These are phyloP conservation scores for Cyanoliseus patagonus DNA, from an alignment of 2,113 vertebrate species.

Conservation along the genomic window DNA sequence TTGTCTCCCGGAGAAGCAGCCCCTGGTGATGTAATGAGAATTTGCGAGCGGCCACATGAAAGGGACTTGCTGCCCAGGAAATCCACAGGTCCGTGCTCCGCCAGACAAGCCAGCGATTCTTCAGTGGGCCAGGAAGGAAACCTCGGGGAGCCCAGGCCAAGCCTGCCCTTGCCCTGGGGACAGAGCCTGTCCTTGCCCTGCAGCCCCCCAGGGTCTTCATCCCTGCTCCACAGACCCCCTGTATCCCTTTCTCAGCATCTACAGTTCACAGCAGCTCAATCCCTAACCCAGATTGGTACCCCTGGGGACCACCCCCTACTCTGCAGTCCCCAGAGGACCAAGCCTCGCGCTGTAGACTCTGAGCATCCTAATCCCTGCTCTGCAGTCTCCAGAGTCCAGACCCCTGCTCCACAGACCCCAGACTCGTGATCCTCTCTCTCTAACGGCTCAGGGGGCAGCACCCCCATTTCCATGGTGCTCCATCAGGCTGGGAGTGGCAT, in stretches of 20 bases:
- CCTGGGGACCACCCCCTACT: neutral
- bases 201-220: neutral
- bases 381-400: neutral
- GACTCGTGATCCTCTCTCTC: neutral
- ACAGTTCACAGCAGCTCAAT: neutral
- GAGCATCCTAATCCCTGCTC: neutral
- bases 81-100: slow-evolving; percentile 10
- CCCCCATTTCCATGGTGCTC: neutral
- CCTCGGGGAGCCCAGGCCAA: neutral
- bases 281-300: neutral
- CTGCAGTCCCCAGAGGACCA: neutral
- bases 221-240: neutral
- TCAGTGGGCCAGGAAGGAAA: slow-evolving; percentile 26
- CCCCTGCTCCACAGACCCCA: neutral
- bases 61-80: slow-evolving; percentile 50
- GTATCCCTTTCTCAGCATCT: neutral
- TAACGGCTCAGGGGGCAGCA: neutral
- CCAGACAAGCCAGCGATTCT: slow-evolving; percentile 50
- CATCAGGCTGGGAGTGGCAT: neutral
- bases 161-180: neutral
- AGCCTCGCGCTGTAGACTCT: accelerated
- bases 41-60: slow-evolving; percentile 57
- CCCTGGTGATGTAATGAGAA: slow-evolving; percentile 60
- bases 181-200: neutral
- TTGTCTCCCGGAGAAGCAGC: slow-evolving; percentile 49